These are phyloP conservation scores for Drosophila anceps DNA, from an alignment of 2,888 invertebrate genomes.

Conservation along the genomic window DNA sequence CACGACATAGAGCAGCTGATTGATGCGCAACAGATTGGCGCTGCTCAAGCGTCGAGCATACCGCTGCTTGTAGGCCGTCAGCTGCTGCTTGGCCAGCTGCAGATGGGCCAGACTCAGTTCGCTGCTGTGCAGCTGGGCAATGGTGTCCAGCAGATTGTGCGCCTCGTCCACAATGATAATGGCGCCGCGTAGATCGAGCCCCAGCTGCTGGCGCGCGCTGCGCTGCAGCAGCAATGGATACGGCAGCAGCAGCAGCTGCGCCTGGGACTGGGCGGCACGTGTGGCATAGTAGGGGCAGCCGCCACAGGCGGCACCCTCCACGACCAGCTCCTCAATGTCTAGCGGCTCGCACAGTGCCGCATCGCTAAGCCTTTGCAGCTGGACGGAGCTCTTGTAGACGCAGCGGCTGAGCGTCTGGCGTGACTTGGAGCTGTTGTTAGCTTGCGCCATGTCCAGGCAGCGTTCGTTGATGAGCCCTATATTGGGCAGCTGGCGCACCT, in stretches of 20 bases:
- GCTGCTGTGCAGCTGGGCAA: constrained; percentile 93
- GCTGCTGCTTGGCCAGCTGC: constrained; percentile 88
- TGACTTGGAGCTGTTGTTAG: constrained; percentile 75
- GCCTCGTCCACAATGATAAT: constrained; percentile 97
- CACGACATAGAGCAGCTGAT: constrained; percentile 92
- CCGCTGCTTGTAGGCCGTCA: constrained; percentile 90
- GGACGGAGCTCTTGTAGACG: constrained; percentile 87
- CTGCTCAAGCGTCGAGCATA: constrained; percentile 92
- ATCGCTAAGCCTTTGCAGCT: constrained; percentile 89
- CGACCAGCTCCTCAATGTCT: constrained; percentile 95
- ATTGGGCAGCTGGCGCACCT: constrained; percentile 90
- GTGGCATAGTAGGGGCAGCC: constrained; percentile 98
- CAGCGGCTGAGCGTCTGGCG: constrained; percentile 86
- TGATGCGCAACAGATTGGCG: constrained; percentile 91
- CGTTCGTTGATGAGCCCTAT: constrained; percentile 95
- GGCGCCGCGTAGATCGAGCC: constrained; percentile 89
- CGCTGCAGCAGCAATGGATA: constrained; percentile 93
- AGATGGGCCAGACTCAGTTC: constrained; percentile 90
- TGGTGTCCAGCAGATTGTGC: constrained; percentile 96
- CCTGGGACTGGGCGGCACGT: constrained; percentile 92
- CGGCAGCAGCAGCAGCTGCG: constrained; percentile 92
- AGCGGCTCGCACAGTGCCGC: constrained; percentile 89
- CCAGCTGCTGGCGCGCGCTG: constrained; percentile 90
- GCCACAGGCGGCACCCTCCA: constrained; percentile 88
- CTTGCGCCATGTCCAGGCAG: constrained; percentile 89